phyloP scores from a whole-genome alignment of 1,140 invertebrate genomes.

The Spodoptera frugiperda region DNA sequence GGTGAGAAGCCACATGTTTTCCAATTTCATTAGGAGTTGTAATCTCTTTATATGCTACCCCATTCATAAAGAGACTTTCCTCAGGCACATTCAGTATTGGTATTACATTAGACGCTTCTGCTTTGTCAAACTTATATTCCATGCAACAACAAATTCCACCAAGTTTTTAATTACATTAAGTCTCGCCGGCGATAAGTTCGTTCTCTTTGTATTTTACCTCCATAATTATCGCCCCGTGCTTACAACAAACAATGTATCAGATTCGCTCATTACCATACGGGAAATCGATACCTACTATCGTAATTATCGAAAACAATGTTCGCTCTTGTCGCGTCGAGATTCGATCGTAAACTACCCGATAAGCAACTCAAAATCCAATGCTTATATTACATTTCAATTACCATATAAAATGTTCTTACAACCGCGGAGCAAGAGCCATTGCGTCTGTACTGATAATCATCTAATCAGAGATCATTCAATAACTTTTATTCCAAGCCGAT shows the following conservation, averaged over 20 bases:
- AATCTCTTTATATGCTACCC: neutral
- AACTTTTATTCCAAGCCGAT: conserved; percentile 76
- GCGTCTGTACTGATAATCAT: conserved; percentile 77
- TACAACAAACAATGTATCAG: conserved; percentile 41
- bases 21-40: neutral
- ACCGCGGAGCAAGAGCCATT: conserved; percentile 63
- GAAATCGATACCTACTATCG: conserved; percentile 75
- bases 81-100: no score
- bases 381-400: conserved; percentile 84
- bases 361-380: conserved; percentile 76
- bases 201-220: conserved; percentile 27
- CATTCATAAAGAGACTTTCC: neutral
- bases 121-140: no score
- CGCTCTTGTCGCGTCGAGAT: conserved; percentile 44
- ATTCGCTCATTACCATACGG: conserved; percentile 71
- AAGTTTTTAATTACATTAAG: conserved; percentile 16
- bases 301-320: conserved; percentile 64
- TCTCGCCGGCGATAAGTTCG: neutral
- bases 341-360: conserved; percentile 72
- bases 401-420: conserved; percentile 81
- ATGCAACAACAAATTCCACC: conserved; percentile 8
- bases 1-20: neutral
- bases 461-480: conserved; percentile 84
- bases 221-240: conserved; percentile 36
- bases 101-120: no score